phyloP scores from a whole-genome alignment of 2,113 vertebrate species.

The Morone saxatilis region DNA sequence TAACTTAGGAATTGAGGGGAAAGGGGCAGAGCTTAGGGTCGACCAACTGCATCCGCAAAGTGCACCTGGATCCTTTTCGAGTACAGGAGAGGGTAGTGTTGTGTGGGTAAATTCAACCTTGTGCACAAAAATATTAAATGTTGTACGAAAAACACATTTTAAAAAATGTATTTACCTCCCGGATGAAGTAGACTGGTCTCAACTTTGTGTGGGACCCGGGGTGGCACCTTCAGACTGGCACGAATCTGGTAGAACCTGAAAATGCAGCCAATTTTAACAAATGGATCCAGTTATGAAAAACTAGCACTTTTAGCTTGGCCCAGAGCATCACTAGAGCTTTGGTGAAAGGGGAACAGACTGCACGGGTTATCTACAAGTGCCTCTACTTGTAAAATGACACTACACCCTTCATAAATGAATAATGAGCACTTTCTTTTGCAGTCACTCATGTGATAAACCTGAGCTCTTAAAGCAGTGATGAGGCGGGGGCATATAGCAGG shows the following conservation, averaged over 20 bases:
- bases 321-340: constrained; percentile 1
- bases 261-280: not conserved
- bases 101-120: not conserved
- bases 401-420: constrained; percentile 70
- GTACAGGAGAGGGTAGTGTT: not conserved
- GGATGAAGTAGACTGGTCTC: constrained; percentile 94
- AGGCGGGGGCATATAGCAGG: constrained; percentile 17
- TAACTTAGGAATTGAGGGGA: not conserved
- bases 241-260: constrained; percentile 97
- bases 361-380: constrained; percentile 53
- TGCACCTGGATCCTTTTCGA: not conserved
- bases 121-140: too few species aligned
- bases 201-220: constrained; percentile 94
- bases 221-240: constrained; percentile 92
- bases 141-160: not conserved
- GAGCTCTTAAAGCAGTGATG: constrained; percentile 61
- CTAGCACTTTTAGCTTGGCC: not conserved
- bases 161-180: constrained; percentile 84
- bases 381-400: constrained; percentile 66
- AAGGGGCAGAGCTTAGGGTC: not conserved
- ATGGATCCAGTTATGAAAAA: not conserved
- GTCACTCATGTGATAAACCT: constrained; percentile 73
- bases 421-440: constrained; percentile 76
- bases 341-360: constrained; percentile 43
- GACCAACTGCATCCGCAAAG: not conserved